phyloP scores from a whole-genome alignment of 1,140 invertebrate genomes.

The Polypedilum pembai region DNA sequence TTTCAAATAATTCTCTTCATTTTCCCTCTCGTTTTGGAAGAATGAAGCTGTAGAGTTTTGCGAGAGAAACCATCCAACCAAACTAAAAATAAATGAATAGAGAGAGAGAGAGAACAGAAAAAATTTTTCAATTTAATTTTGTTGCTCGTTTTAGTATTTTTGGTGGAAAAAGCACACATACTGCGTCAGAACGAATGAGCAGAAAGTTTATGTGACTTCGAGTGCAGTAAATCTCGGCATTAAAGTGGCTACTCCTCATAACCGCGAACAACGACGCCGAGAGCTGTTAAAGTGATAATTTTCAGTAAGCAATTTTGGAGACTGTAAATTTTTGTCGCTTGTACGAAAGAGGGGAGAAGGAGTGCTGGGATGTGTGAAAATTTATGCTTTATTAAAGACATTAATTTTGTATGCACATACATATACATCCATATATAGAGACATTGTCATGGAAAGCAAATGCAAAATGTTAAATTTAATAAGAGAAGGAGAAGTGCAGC shows the following conservation, averaged over 20 bases:
- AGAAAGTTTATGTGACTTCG: constrained; percentile 4
- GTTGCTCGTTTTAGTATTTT: neutral
- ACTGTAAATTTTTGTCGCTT: neutral
- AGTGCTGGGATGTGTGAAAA: neutral
- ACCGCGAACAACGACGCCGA: constrained; percentile 1
- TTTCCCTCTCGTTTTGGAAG: too few species aligned
- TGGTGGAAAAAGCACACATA: neutral
- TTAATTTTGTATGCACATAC: neutral
- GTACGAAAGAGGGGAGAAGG: too few species aligned
- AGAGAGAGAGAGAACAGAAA: neutral
- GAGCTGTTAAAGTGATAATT: constrained; percentile 18
- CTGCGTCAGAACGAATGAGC: neutral
- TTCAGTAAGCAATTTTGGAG: neutral
- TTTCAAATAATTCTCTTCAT: too few species aligned
- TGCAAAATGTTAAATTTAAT: too few species aligned
- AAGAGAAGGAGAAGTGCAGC: too few species aligned
- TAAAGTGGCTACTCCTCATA: neutral
- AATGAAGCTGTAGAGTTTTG: too few species aligned
- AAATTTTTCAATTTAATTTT: constrained; percentile 15
- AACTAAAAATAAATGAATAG: neutral
- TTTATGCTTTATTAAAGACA: constrained; percentile 14
- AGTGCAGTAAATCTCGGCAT: constrained; percentile 11
- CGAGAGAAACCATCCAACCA: neutral
- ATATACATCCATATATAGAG: too few species aligned
- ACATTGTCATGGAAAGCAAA: too few species aligned